Evolutionary conservation across 2,888 invertebrate genomes (phyloP).

Genomic region (Liodrosophila aerea): DNA sequence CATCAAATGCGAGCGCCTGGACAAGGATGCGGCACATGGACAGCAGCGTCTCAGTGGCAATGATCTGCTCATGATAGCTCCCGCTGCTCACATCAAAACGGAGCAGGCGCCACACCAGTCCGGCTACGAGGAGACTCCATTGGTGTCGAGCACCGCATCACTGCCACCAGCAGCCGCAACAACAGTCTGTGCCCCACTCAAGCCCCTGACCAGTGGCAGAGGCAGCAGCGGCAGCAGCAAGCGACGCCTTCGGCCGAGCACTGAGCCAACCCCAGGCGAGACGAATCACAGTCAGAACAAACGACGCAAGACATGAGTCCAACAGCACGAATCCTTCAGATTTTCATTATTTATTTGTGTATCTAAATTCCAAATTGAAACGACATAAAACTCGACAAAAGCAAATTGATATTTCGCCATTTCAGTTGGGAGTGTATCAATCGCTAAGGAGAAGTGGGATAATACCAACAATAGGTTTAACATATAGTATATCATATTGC

Average conservation of each 20-base stretch:
- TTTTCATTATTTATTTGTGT: slow-evolving; percentile 7
- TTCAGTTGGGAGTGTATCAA: no score
- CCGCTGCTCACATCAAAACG: slow-evolving; percentile 57
- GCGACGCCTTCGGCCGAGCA: slow-evolving; percentile 35
- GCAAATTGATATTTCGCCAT: neutral
- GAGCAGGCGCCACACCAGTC: slow-evolving; percentile 40
- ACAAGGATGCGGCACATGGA: slow-evolving; percentile 29
- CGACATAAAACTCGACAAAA: neutral
- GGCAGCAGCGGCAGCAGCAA: slow-evolving; percentile 19
- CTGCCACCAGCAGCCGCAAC: slow-evolving; percentile 1
- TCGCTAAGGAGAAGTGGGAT: no score
- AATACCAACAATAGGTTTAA: no score
- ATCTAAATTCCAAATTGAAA: slow-evolving; percentile 22
- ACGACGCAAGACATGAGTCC: slow-evolving; percentile 52
- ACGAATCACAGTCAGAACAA: slow-evolving; percentile 31
- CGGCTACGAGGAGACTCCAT: slow-evolving; percentile 28
- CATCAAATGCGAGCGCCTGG: slow-evolving; percentile 70
- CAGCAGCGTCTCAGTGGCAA: slow-evolving; percentile 47
- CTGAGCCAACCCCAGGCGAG: neutral
- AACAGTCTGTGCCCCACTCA: neutral
- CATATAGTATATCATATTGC: no score
- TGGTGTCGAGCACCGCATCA: neutral
- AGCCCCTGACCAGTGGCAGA: slow-evolving; percentile 3
- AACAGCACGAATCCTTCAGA: neutral
- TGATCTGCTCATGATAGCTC: slow-evolving; percentile 79